phyloP scores from a whole-genome alignment of 2,888 invertebrate genomes.

The Trichogramma evanescens region DNA sequence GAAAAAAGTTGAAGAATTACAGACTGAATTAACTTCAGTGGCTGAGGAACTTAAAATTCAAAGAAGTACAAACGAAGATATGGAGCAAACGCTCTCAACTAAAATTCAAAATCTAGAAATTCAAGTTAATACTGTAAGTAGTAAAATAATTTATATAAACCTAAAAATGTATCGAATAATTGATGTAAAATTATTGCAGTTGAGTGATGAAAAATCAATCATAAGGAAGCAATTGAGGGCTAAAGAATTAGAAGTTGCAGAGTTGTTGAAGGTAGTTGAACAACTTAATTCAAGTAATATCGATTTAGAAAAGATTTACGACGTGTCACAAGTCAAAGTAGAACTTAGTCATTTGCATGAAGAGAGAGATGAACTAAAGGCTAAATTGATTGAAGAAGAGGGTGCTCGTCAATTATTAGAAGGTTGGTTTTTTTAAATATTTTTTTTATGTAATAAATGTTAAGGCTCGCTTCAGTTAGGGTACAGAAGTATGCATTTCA shows the following conservation, averaged over 20 bases:
- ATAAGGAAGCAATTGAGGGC: slow-evolving; percentile 32
- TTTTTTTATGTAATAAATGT: not conserved
- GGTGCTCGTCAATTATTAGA: slow-evolving; percentile 46
- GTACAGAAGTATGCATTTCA: not conserved
- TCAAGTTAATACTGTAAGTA: slow-evolving; percentile 54
- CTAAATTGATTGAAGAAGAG: slow-evolving; percentile 41
- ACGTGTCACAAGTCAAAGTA: slow-evolving; percentile 55
- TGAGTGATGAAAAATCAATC: slow-evolving; percentile 14
- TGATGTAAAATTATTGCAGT: slow-evolving; percentile 3
- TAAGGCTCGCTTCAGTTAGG: not conserved
- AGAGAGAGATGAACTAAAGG: slow-evolving; percentile 49
- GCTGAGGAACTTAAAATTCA: slow-evolving; percentile 40
- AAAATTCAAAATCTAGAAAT: slow-evolving; percentile 51
- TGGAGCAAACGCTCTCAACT: slow-evolving; percentile 51
- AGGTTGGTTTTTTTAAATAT: slow-evolving; percentile 32
- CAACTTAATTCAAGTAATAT: slow-evolving; percentile 37
- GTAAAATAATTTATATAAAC: slow-evolving; percentile 7
- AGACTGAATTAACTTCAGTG: slow-evolving; percentile 36
- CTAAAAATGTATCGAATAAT: not conserved
- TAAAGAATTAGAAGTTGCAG: slow-evolving; percentile 39
- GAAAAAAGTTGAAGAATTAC: slow-evolving; percentile 43
- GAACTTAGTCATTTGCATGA: slow-evolving; percentile 53
- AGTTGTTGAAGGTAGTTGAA: slow-evolving; percentile 36
- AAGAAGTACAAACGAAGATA: slow-evolving; percentile 50
- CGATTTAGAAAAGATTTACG: slow-evolving; percentile 50